Conservation (phyloP, 2,888 invertebrate species). For the Pheosia gnoma region DNA sequence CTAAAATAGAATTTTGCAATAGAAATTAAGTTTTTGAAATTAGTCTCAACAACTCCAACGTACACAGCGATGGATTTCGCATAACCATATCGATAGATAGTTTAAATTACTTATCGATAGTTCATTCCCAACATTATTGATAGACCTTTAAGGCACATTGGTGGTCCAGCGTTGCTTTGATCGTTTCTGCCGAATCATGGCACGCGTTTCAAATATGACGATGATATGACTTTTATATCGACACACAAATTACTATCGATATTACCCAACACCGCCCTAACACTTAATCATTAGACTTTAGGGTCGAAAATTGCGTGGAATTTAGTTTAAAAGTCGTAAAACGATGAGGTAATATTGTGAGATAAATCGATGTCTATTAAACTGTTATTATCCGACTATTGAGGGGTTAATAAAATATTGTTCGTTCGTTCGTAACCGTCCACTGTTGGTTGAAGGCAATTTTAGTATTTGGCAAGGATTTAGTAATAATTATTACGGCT, state of each 20-base stretch:
- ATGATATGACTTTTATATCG: slow-evolving; percentile 77
- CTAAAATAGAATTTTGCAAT: no score
- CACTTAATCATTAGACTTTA: slow-evolving; percentile 19
- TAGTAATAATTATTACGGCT: slow-evolving; percentile 10
- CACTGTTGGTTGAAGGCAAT: slow-evolving; percentile 54
- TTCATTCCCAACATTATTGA: slow-evolving; percentile 31
- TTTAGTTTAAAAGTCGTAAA: slow-evolving; percentile 7
- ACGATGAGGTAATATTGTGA: slow-evolving; percentile 41
- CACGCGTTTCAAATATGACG: slow-evolving; percentile 81
- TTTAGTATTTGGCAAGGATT: slow-evolving; percentile 36
- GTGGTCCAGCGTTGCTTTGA: slow-evolving; percentile 79
- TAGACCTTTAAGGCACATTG: slow-evolving; percentile 62
- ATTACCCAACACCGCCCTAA: slow-evolving; percentile 23
- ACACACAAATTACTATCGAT: slow-evolving; percentile 22
- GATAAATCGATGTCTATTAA: slow-evolving; percentile 80
- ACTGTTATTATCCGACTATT: slow-evolving; percentile 77
- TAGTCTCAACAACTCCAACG: no score
- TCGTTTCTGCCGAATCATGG: slow-evolving; percentile 80
- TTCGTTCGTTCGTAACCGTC: slow-evolving; percentile 50
- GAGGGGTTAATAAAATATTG: slow-evolving; percentile 80
- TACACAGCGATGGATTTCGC: no score
- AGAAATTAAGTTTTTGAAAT: no score
- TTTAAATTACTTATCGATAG: slow-evolving; percentile 40
- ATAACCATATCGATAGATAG: no score
- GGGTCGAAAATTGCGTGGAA: slow-evolving; percentile 21